Percentiles rank a stretch among this genome's conserved stretches.
Evolutionary conservation across 2,797 vertebrate genomes (phyloP).

Genomic region (Euphonia xanthogaster): DNA sequence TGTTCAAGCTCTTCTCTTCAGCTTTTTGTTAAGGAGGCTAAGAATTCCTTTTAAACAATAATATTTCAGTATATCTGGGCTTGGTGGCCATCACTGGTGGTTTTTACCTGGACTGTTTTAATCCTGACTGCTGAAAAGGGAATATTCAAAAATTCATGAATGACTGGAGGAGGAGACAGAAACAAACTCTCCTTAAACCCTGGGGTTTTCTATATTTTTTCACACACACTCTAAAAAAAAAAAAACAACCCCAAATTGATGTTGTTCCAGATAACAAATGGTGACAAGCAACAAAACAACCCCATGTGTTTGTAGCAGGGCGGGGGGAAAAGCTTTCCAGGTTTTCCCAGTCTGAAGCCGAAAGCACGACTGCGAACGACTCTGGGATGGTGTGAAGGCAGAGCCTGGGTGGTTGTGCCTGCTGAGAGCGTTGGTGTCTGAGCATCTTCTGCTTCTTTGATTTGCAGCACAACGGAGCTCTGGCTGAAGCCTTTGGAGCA

Average conservation of each 20-base stretch:
- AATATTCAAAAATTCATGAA: background rate
- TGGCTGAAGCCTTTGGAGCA: constrained; percentile 71
- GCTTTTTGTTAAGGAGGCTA: background rate
- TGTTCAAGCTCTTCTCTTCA: background rate
- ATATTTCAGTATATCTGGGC: background rate
- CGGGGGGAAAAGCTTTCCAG: background rate
- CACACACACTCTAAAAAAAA: background rate
- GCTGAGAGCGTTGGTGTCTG: background rate
- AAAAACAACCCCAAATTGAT: background rate
- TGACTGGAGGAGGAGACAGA: background rate
- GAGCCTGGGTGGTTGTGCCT: background rate
- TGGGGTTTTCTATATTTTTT: fast-evolving
- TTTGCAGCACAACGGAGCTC: constrained; percentile 75
- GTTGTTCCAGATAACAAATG: background rate
- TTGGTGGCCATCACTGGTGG: background rate
- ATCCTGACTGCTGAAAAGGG: background rate
- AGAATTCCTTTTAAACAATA: background rate
- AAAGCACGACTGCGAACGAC: fast-evolving
- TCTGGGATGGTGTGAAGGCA: background rate
- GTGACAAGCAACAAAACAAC: background rate
- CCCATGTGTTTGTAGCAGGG: fast-evolving
- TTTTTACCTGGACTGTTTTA: background rate
- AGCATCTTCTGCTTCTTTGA: constrained; percentile 72
- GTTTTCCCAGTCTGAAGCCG: fast-evolving
- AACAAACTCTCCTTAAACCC: background rate